Conservation (phyloP, 1,140 invertebrate genomes). For the Metaphire vulgaris region DNA sequence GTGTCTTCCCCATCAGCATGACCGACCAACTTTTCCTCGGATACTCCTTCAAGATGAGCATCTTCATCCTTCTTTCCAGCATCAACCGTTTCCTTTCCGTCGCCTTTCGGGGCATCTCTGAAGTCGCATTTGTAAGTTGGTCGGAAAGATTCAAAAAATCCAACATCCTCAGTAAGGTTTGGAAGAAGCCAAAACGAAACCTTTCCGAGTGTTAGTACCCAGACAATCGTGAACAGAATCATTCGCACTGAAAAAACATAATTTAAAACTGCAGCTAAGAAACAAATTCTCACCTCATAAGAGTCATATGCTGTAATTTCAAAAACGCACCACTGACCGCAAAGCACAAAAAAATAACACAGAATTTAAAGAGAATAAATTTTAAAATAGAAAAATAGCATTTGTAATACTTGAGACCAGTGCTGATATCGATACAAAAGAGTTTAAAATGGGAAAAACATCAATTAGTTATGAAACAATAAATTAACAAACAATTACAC, state of each 20-base stretch:
- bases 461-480: too few relatives aligned
- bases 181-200: constrained; percentile 95
- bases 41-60: constrained; percentile 32
- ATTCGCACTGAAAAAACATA: constrained; percentile 64
- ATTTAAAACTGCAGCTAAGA: too few relatives aligned
- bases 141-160: constrained; percentile 97
- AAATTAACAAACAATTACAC: too few relatives aligned
- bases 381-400: too few relatives aligned
- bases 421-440: too few relatives aligned
- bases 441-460: too few relatives aligned
- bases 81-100: constrained; percentile 34
- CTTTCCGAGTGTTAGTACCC: constrained; percentile 75
- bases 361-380: too few relatives aligned
- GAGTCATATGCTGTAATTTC: too few relatives aligned
- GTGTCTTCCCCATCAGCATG: constrained; percentile 28
- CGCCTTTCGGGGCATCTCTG: constrained; percentile 33
- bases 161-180: constrained; percentile 96
- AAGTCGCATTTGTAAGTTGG: constrained; percentile 70
- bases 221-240: constrained; percentile 85
- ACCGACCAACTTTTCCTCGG: constrained; percentile 57
- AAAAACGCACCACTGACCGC: too few relatives aligned
- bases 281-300: too few relatives aligned
- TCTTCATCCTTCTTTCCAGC: constrained; percentile 32
- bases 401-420: too few relatives aligned
- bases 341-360: too few relatives aligned